A percentile compares a stretch with the other conserved stretches of the same genome.
These are phyloP conservation scores for Sebastes steindachneri DNA, from an alignment of 2,797 vertebrate genomes.

Conservation along the genomic window DNA sequence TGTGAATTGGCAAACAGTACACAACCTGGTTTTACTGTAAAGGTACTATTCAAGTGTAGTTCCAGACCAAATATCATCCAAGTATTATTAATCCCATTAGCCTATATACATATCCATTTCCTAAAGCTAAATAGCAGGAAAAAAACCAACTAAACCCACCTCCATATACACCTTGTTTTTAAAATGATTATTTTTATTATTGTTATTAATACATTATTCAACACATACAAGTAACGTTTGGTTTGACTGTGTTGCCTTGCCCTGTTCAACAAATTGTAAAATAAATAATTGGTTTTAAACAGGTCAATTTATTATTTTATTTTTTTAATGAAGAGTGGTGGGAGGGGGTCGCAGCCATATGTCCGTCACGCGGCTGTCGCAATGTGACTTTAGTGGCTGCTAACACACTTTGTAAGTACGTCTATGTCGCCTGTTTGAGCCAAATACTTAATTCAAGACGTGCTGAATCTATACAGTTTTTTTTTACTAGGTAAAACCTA, in stretches of 20 bases:
- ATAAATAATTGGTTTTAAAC: not conserved
- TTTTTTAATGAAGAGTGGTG: not conserved
- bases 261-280: no score
- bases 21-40: not conserved
- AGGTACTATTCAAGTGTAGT: not conserved
- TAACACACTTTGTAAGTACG: constrained; percentile 16
- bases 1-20: not conserved
- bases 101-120: not conserved
- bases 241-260: no score
- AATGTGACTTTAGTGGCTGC: not conserved
- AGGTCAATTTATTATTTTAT: not conserved
- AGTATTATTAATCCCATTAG: not conserved
- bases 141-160: no score
- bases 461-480: fast-evolving
- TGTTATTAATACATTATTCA: no score
- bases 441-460: not conserved
- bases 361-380: constrained; percentile 16
- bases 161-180: not conserved
- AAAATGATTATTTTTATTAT: no score
- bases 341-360: not conserved
- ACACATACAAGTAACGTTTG: no score
- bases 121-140: not conserved
- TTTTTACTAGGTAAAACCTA: no score
- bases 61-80: not conserved
- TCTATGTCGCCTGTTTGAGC: not conserved